Evolutionary conservation across 2,797 vertebrate species (phyloP).

Genomic region (Karalla daura): DNA sequence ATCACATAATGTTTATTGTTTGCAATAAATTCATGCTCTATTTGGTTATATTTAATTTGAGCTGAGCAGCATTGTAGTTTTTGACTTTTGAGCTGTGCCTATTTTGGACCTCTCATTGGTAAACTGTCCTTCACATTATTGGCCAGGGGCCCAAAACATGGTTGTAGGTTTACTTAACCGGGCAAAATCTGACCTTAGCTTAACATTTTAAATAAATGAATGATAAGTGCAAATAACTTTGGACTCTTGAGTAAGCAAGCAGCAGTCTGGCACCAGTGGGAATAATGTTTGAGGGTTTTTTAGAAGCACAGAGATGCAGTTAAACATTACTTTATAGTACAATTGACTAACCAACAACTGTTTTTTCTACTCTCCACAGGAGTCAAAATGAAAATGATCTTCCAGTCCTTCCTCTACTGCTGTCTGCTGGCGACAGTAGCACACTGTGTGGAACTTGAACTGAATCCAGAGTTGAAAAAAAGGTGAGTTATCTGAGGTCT

Average conservation of each 20-base stretch:
- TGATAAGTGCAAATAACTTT: constrained; percentile 81
- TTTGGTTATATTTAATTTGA: constrained; percentile 10
- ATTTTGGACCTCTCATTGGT: constrained; percentile 57
- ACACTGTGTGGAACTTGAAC: constrained; percentile 87
- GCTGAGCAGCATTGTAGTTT: constrained; percentile 34
- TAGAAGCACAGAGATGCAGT: constrained; percentile 44
- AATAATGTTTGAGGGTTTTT: constrained; percentile 32
- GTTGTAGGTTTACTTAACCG: constrained; percentile 81
- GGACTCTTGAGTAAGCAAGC: constrained; percentile 80
- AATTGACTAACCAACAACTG: constrained; percentile 51
- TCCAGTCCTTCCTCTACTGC: constrained; percentile 87
- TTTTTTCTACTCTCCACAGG: constrained; percentile 62
- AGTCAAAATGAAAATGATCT: constrained; percentile 89
- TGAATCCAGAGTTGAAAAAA: constrained; percentile 88
- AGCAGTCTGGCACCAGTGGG: constrained; percentile 25
- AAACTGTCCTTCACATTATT: constrained; percentile 72
- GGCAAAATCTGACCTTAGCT: constrained; percentile 80
- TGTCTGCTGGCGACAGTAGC: constrained; percentile 86
- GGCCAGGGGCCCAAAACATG: constrained; percentile 73
- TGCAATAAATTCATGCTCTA: constrained; percentile 17
- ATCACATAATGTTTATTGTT: constrained; percentile 3
- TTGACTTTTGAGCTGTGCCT: constrained; percentile 51
- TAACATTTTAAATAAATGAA: constrained; percentile 85
- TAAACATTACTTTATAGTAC: constrained; percentile 57
- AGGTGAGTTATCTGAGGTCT: constrained; percentile 84